phyloP scores from a whole-genome alignment of 2,888 invertebrate species.

The Pachymerium ferrugineum region DNA sequence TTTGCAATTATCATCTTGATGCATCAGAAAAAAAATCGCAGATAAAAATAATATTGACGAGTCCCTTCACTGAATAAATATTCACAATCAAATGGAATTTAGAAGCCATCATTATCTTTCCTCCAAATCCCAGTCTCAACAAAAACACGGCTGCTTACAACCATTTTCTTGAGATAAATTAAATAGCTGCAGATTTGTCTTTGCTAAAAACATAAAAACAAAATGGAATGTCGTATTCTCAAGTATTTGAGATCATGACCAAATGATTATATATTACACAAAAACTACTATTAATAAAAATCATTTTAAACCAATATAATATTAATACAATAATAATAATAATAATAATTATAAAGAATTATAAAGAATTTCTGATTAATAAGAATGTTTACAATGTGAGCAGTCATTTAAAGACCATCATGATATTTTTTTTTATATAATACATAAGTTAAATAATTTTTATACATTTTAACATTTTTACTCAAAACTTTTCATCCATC shows the following conservation, averaged over 20 bases:
- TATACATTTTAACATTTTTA: not conserved
- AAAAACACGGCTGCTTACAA: not conserved
- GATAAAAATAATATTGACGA: not conserved
- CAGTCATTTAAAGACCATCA: not conserved
- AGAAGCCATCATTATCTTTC: too few relatives aligned
- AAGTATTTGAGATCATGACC: not conserved
- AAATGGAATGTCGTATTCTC: not conserved
- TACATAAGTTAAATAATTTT: not conserved
- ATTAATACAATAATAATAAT: not conserved
- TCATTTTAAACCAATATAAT: not conserved
- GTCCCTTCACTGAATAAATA: not conserved
- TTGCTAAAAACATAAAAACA: not conserved
- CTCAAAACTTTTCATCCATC: not conserved
- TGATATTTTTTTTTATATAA: too few relatives aligned
- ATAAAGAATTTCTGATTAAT: not conserved
- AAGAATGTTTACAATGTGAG: not conserved
- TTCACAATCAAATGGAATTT: not conserved
- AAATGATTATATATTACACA: not conserved
- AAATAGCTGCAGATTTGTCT: conserved; percentile 8
- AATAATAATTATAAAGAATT: not conserved
- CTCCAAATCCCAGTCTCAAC: not conserved
- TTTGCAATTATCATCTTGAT: not conserved
- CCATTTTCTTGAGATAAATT: not conserved
- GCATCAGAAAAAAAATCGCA: conserved; percentile 7
- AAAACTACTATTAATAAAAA: not conserved